Evolutionary conservation across 2,888 invertebrate genomes (phyloP).

Genomic region (Rhopalosiphum nymphaeae): DNA sequence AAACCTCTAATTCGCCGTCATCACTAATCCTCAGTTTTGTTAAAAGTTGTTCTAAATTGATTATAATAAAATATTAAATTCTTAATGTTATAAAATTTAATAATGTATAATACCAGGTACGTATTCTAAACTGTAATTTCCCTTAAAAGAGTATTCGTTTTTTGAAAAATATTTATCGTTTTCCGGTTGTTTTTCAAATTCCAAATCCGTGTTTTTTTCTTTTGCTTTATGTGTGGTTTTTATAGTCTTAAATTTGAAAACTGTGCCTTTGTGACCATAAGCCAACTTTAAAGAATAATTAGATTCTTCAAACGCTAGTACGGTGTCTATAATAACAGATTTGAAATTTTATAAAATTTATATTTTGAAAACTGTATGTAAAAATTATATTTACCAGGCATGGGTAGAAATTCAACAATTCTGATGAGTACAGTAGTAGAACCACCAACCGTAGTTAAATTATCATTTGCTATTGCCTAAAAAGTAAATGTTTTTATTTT

Average conservation of each 20-base stretch:
- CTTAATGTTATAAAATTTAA: neutral
- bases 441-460: slow-evolving; percentile 7
- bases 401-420: neutral
- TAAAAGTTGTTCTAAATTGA: slow-evolving; percentile 21
- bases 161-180: neutral
- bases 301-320: slow-evolving; percentile 26
- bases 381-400: neutral
- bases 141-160: slow-evolving; percentile 12
- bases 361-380: neutral
- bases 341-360: neutral
- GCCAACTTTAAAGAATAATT: slow-evolving; percentile 38
- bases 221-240: neutral
- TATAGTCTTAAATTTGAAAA: slow-evolving; percentile 24
- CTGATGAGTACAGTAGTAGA: slow-evolving; percentile 18
- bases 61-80: neutral
- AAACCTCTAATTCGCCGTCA: slow-evolving; percentile 26
- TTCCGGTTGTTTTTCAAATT: slow-evolving; percentile 1
- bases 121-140: slow-evolving; percentile 41
- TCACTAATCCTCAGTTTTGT: neutral
- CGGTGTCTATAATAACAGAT: neutral
- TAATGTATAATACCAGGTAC: slow-evolving; percentile 21
- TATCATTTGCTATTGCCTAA: neutral
- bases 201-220: neutral
- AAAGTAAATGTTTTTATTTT: neutral
- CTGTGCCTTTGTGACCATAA: slow-evolving; percentile 4